These are phyloP conservation scores for Acromyrmex echinatior DNA, from an alignment of 1,140 invertebrate genomes.

Conservation along the genomic window DNA sequence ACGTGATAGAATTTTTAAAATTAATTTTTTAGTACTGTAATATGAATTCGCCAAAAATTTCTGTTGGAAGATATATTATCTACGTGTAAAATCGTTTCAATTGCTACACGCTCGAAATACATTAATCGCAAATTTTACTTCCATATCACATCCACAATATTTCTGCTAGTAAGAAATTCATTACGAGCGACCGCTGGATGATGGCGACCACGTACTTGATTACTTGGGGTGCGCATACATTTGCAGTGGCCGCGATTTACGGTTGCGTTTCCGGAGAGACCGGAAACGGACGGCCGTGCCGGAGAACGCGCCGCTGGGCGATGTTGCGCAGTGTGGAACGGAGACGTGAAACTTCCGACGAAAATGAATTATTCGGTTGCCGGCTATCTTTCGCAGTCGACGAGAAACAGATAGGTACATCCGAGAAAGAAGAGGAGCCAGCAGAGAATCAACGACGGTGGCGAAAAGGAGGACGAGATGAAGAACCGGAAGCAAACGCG, in stretches of 20 bases:
- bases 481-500: constrained; percentile 55
- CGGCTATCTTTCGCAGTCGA: constrained; percentile 51
- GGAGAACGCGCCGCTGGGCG: constrained; percentile 52
- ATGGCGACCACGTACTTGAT: constrained; percentile 52
- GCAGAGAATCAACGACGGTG: not conserved
- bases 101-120: not conserved
- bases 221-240: constrained; percentile 47
- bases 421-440: constrained; percentile 30
- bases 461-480: constrained; percentile 40
- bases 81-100: not conserved
- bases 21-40: not conserved
- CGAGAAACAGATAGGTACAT: constrained; percentile 42
- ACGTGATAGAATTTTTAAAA: not conserved
- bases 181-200: constrained; percentile 34
- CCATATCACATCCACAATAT: not conserved
- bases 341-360: constrained; percentile 64
- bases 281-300: constrained; percentile 61
- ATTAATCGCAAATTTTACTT: not conserved
- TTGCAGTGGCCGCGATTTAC: constrained; percentile 56
- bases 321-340: constrained; percentile 65
- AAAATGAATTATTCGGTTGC: constrained; percentile 66
- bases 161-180: constrained; percentile 29
- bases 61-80: not conserved
- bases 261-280: constrained; percentile 49
- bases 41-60: not conserved